Evolutionary conservation across 2,888 invertebrate species (phyloP), one percentile per base, ranked within the genome.

Genomic region (Lasioglossum marginatum): DNA sequence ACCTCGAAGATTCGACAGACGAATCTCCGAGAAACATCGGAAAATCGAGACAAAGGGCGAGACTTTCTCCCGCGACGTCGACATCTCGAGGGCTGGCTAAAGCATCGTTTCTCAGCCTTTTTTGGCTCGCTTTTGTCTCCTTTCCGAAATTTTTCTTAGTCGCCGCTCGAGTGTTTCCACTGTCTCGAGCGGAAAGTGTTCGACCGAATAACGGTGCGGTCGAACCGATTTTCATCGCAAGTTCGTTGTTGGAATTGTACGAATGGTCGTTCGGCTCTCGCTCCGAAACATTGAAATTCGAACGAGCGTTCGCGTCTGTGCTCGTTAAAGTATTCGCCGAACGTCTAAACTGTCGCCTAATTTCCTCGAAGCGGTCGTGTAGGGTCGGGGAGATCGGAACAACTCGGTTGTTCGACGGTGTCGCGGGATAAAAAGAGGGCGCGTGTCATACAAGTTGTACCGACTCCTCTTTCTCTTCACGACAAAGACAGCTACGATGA

Each of bases 401-500:
- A 8, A 63, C 6, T 63, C 31, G 31, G 19, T 31, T 3, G 66
- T 68, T 68, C 66, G 66, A 68, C 66, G 66, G 66, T 68, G 66
- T 68, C 66, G 66, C 16, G 27, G 16, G 66, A 78, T 63, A 77
- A 52, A 74, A 80, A 48, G 75, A 72, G 83, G 79, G 74, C 87
- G 78, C 86, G 78, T 88, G 88, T 90, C 91, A 75, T 71, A 77
- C 82, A 77, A 79, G 48, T 81, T 82, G 83, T 87, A 82, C 80
- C 37, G 34, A n/a, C 75, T 76, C 52, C 77, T 83, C 81, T 89
- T 66, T 81, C 72, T 34, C 40, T 73, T 72, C 84, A 68, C 87
- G 87, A 81, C 81, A 81, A 76, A 78, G 90, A 83, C 91, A 87
- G 83, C 74, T 70, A 45, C 84, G 88, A 89, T 88, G 91, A 92